A percentile compares a stretch with the other conserved stretches of the same genome.
phyloP scores from a whole-genome alignment of 2,888 invertebrate genomes.

The Andrena trimmerana region DNA sequence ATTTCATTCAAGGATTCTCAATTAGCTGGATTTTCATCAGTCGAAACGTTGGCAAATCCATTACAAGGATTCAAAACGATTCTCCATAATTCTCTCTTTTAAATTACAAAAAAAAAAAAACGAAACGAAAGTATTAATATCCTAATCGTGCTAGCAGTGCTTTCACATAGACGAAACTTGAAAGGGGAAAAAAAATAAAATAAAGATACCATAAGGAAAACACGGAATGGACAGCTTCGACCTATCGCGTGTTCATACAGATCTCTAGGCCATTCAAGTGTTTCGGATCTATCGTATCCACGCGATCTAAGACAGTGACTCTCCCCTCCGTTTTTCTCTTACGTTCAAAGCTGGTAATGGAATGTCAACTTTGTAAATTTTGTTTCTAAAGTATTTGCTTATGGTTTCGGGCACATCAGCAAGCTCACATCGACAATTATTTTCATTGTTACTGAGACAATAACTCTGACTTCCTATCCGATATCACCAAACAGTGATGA shows the following conservation, averaged over 20 bases:
- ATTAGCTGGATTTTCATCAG: constrained; percentile 77
- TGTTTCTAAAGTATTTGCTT: constrained; percentile 50
- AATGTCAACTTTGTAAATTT: constrained; percentile 64
- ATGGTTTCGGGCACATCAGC: constrained; percentile 35
- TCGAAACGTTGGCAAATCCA: constrained; percentile 76
- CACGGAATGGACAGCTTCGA: constrained; percentile 45
- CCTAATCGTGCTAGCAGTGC: constrained; percentile 61
- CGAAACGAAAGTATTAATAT: constrained; percentile 11
- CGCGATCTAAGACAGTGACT: constrained; percentile 45
- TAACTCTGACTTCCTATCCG: constrained; percentile 45
- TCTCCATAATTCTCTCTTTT: constrained; percentile 61
- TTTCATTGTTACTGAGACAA: constrained; percentile 37
- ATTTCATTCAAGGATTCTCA: constrained; percentile 74
- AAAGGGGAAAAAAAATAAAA: constrained; percentile 21
- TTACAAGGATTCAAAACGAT: constrained; percentile 69
- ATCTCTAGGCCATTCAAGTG: constrained; percentile 54
- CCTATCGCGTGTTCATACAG: constrained; percentile 44
- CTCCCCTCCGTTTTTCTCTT: constrained; percentile 47
- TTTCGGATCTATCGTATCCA: constrained; percentile 44
- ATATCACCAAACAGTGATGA: constrained; percentile 33
- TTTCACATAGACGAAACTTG: constrained; percentile 47
- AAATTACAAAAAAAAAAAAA: constrained; percentile 32
- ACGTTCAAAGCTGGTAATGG: constrained; percentile 68
- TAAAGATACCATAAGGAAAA: constrained; percentile 23
- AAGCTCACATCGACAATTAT: constrained; percentile 23